Base-by-base conservation (phyloP, 2,797 vertebrate species). In the Sparus aurata region DNA sequence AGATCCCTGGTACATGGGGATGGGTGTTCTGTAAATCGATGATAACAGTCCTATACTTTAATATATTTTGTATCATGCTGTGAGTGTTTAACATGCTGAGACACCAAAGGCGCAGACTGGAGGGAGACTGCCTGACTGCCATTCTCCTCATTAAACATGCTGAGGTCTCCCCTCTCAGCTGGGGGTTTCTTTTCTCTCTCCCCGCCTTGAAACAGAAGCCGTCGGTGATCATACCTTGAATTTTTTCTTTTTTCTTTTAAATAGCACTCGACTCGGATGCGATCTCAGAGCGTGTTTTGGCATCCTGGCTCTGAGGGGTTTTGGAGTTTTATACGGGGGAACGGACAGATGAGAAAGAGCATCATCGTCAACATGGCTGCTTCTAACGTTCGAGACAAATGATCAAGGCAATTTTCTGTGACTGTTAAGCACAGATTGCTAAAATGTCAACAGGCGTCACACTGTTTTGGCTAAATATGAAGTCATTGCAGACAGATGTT, bases 71-170 rank as follows among this genome's bases (percentile, higher is more conserved):
- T 94, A 90, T 94, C 96, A 94, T 59, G 95, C 96, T 97, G 97
- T 95, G 96, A 95, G 92, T 92, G 95, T 96, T 97, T 95, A 97
- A 96, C 94, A 96, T 96, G 95, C 95, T 95, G 95, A 96, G 95
- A 92, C 94, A 96, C 94, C 87, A 93, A 95, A 96, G 95, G 94
- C 91, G 74, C 79, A 92, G 91, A 87, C 89, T 89, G 83, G 88
- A 82, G 95, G 91, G 94, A 95, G 94, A 90, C 90, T 94, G 94
- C 86, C 93, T 91, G 93, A 93, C 94, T 96, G 93, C 92, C 90
- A 83, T 91, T 94, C 93, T 95, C 93, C 95, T 97, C 96, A 97
- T 97, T 97, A 98, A 96, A 95, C 79, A 79, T 80, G 85, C 90
- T n/a, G 85, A 91, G 94, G 94, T 95, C 92, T 96, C 92, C 91